Conservation (phyloP, 2,888 invertebrate species). For the Cyaniris semiargus region DNA sequence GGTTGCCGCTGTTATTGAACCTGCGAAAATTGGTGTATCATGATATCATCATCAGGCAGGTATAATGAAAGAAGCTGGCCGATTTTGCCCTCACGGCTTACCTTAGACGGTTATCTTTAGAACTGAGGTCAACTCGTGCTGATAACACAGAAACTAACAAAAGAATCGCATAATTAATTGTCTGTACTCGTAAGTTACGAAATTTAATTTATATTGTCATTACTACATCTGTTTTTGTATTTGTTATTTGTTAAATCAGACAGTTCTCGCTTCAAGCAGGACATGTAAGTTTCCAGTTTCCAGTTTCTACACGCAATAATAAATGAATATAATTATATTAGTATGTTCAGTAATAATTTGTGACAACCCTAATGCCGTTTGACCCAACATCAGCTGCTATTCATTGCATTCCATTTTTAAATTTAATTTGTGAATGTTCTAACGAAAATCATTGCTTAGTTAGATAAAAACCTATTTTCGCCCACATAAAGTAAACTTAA, state of each 20-base stretch:
- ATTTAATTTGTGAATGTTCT: constrained; percentile 2
- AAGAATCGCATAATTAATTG: not conserved
- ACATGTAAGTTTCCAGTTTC: too few species aligned
- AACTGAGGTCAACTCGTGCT: not conserved
- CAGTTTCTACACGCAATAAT: not conserved
- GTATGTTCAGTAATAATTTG: not conserved
- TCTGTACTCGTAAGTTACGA: not conserved
- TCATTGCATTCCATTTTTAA: constrained; percentile 28
- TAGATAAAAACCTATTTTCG: not conserved
- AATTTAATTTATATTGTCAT: not conserved
- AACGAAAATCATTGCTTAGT: not conserved
- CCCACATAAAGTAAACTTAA: not conserved
- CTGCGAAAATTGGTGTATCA: not conserved
- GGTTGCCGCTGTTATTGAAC: constrained; percentile 25
- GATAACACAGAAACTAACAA: not conserved
- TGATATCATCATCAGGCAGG: too few species aligned
- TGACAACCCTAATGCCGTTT: constrained; percentile 24
- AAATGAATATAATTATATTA: not conserved
- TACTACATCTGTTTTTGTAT: not conserved
- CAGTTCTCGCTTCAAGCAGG: not conserved
- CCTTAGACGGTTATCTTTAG: not conserved
- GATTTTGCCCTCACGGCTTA: not conserved
- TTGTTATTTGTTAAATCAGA: not conserved
- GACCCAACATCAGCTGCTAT: constrained; percentile 15
- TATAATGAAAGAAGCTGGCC: not conserved